A percentile compares a stretch with the other conserved stretches of the same genome.
phyloP scores from a whole-genome alignment of 1,140 invertebrate genomes.

The Pantala flavescens region DNA sequence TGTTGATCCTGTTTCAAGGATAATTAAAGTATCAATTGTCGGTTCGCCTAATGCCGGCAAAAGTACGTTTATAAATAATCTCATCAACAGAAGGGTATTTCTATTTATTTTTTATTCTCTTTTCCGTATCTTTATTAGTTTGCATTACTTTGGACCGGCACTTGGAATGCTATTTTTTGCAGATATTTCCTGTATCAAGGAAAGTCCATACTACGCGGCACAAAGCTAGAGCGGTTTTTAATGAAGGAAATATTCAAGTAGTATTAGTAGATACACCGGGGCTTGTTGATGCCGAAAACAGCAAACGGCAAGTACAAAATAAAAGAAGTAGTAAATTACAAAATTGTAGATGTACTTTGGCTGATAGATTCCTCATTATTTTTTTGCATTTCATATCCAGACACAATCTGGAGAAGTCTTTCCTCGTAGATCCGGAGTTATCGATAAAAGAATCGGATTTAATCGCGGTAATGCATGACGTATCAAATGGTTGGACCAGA shows the following conservation, averaged over 20 bases:
- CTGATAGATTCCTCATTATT: background rate
- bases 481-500: slow-evolving; percentile 55
- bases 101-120: slow-evolving; percentile 35
- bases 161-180: slow-evolving; percentile 24
- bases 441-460: slow-evolving; percentile 65
- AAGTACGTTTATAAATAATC: slow-evolving; percentile 82
- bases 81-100: slow-evolving; percentile 65
- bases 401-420: slow-evolving; percentile 52
- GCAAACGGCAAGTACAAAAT: background rate
- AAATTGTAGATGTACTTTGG: background rate
- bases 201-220: slow-evolving; percentile 84
- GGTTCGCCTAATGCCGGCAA: slow-evolving; percentile 89
- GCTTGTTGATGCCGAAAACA: background rate
- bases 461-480: slow-evolving; percentile 77
- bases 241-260: slow-evolving; percentile 47
- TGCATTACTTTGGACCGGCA: background rate
- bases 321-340: too few species aligned
- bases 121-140: background rate
- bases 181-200: slow-evolving; percentile 76
- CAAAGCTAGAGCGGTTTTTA: slow-evolving; percentile 59
- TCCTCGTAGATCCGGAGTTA: slow-evolving; percentile 50
- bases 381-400: slow-evolving; percentile 34
- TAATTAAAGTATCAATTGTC: slow-evolving; percentile 76
- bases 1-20: slow-evolving; percentile 28
- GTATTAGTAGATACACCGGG: background rate